Evolutionary conservation across 2,888 invertebrate genomes (phyloP).

Genomic region (Tridacna gigas): DNA sequence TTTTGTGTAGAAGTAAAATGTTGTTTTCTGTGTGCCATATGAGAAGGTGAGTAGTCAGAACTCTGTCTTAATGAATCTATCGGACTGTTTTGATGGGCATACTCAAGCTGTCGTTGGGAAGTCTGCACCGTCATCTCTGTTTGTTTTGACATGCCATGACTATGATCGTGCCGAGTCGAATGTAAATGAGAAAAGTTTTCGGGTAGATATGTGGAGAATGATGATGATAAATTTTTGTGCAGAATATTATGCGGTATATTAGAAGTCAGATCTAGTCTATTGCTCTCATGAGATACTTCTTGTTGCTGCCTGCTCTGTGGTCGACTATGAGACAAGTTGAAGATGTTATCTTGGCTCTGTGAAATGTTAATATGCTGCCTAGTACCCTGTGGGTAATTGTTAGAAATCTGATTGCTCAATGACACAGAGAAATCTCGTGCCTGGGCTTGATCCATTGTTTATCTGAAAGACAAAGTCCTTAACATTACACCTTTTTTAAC

Average conservation of each 20-base stretch:
- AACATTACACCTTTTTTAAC: no score
- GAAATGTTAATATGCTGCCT: slow-evolving; percentile 16
- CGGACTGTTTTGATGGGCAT: slow-evolving; percentile 17
- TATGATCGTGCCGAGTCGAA: not conserved
- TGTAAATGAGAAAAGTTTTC: not conserved
- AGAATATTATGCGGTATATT: not conserved
- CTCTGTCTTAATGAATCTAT: not conserved
- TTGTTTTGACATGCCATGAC: not conserved
- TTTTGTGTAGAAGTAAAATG: not conserved
- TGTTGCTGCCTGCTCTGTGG: slow-evolving; percentile 5
- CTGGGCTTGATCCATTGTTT: slow-evolving; percentile 15
- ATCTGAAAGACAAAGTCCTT: not conserved
- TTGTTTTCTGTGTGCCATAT: not conserved
- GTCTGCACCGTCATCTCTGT: not conserved
- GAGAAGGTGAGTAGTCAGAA: not conserved
- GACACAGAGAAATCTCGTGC: slow-evolving; percentile 4
- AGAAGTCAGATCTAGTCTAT: not conserved
- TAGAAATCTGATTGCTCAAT: slow-evolving; percentile 1
- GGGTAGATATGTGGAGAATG: not conserved
- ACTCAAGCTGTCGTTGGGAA: not conserved
- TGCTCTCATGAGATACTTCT: not conserved
- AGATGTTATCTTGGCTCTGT: slow-evolving; percentile 18
- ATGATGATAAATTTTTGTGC: not conserved
- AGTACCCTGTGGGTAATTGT: not conserved
- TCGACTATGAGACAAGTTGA: not conserved